Evolutionary conservation across 1,140 invertebrate species (phyloP).

Genomic region (Trachymyrmex septentrionalis): DNA sequence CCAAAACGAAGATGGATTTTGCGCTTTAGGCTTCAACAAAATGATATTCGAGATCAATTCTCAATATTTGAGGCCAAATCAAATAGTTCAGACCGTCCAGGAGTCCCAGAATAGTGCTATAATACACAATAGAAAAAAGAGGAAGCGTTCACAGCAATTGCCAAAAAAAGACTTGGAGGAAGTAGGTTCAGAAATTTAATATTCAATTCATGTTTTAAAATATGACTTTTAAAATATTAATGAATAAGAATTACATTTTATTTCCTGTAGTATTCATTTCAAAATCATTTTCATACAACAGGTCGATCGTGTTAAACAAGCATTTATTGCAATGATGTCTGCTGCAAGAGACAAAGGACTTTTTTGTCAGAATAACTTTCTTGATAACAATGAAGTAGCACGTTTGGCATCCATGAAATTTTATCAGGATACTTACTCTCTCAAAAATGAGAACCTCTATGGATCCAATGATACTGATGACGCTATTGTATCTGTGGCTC

Average conservation of each 20-base stretch:
- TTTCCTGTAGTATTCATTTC: neutral
- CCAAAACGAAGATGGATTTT: slow-evolving; percentile 43
- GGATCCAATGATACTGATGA: slow-evolving; percentile 79
- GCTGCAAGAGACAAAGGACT: slow-evolving; percentile 67
- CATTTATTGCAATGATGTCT: slow-evolving; percentile 71
- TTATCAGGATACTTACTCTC: slow-evolving; percentile 74
- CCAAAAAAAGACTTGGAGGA: slow-evolving; percentile 72
- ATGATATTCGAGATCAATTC: slow-evolving; percentile 80
- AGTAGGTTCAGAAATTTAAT: slow-evolving; percentile 58
- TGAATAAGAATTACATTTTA: neutral
- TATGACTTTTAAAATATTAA: neutral
- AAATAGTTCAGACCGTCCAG: slow-evolving; percentile 64
- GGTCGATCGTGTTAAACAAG: slow-evolving; percentile 75
- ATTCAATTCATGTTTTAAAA: neutral
- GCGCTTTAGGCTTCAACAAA: slow-evolving; percentile 74
- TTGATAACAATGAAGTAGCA: slow-evolving; percentile 83
- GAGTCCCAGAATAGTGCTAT: slow-evolving; percentile 16
- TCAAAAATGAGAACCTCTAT: slow-evolving; percentile 75
- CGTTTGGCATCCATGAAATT: slow-evolving; percentile 78
- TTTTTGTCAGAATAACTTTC: slow-evolving; percentile 65
- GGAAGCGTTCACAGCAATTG: slow-evolving; percentile 68
- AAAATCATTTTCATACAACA: slow-evolving; percentile 56
- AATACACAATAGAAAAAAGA: slow-evolving; percentile 66
- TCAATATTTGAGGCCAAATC: slow-evolving; percentile 79
- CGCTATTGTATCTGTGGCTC: slow-evolving; percentile 76